Base-by-base conservation (phyloP, 2,888 invertebrate species). In the Azorinus chamasolen region DNA sequence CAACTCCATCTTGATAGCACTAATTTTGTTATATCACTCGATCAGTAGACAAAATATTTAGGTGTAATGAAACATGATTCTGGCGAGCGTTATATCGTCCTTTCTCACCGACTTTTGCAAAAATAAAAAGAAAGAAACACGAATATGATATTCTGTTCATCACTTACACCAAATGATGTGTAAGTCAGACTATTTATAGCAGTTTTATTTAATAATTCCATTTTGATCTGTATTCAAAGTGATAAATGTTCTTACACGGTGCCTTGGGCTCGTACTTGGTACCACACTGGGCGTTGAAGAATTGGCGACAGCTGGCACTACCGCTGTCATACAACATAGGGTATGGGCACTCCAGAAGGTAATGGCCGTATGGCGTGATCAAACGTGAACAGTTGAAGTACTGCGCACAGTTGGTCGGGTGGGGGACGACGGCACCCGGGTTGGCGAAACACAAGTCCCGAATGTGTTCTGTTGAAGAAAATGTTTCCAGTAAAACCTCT, bases 371-470 rank as follows among this genome's bases (percentile, higher is more conserved):
- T 22, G 20, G 32, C 0, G 80, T 74, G 46, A 43, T 51, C 12
- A 57, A 39, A 0, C 64, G 59, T 27, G 79, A 64, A 61, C 87
- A 87, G 80, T 86, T 84, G 63, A 80, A 85, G 59, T 83, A 86
- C 70, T 85, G 85, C 16, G 85, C 88, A 75, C 88, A 88, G 58
- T 83, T 84, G 24, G 85, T 80, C 1, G 83, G 83, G 57, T 87
- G 87, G n/a, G 73, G 61, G 0, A 82, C 66, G 1, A 85, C 66
- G 8, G 77, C 64, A 22, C 50, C 61, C 0, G 84, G 85, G 54
- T 86, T 84, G 8, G 80, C 68, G 27, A 64, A 58, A 66, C 88
- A 88, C 18, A 83, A 65, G 0, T 61, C 70, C 24, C 69, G 73
- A 16, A 86, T 83, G 45, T 85, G 76, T 41, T 63, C 84, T 84